Evolutionary conservation across 35 echinoderm and acorn worm genomes (phyloP).

Genomic region (Heliocidaris erythrogramma): DNA sequence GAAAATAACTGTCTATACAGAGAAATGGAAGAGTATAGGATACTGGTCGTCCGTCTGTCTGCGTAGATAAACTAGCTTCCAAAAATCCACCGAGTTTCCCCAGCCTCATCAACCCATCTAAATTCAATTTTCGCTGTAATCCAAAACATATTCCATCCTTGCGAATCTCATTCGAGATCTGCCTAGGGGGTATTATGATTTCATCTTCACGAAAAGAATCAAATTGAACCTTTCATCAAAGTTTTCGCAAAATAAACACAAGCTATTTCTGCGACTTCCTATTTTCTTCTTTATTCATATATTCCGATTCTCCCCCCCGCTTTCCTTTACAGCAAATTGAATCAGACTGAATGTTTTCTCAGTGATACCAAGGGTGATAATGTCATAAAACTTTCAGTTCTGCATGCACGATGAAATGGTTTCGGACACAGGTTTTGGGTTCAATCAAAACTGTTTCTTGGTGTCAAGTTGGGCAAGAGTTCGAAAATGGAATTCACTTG

Average conservation of each 20-base stretch:
- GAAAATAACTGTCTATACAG: no score
- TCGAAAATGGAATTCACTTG: neutral
- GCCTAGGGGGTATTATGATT: constrained; percentile 8
- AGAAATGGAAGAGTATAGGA: no score
- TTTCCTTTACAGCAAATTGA: neutral
- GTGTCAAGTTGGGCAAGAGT: neutral
- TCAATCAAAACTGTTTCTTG: neutral
- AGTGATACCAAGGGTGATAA: no score
- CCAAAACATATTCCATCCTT: neutral
- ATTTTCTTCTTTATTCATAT: neutral
- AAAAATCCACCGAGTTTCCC: neutral
- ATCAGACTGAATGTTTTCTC: neutral
- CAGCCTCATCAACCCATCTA: neutral
- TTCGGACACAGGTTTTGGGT: neutral
- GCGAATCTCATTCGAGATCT: neutral
- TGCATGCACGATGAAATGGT: neutral
- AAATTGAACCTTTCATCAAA: constrained; percentile 13
- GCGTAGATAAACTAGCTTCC: neutral
- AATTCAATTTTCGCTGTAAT: constrained; percentile 12
- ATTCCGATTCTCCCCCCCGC: neutral
- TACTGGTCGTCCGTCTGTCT: no score
- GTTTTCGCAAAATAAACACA: neutral
- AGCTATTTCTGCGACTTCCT: neutral
- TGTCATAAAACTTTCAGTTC: neutral
- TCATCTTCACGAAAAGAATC: neutral